Percentiles rank a stretch among this genome's conserved stretches.
phyloP scores from a whole-genome alignment of 1,140 invertebrate genomes.

The Scaptomyza pallida region DNA sequence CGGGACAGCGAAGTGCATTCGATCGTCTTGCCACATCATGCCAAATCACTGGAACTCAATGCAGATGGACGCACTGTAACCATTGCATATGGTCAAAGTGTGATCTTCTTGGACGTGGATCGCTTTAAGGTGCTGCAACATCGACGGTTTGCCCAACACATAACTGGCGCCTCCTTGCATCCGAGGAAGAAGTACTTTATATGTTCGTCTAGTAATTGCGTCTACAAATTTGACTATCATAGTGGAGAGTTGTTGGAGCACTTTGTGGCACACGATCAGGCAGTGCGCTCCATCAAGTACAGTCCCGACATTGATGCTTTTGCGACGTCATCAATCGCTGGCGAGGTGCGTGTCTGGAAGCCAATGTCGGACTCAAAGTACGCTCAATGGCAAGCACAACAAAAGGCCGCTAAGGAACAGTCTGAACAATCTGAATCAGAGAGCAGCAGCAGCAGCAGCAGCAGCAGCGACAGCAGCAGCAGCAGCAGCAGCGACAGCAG shows the following conservation, averaged over 20 bases:
- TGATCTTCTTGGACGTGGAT: slow-evolving; percentile 91
- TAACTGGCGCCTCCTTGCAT: slow-evolving; percentile 96
- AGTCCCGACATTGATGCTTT: slow-evolving; percentile 96
- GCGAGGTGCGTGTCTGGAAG: slow-evolving; percentile 96
- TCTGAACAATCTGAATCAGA: background rate
- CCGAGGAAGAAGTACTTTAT: slow-evolving; percentile 95
- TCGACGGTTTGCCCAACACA: slow-evolving; percentile 91
- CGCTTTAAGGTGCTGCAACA: slow-evolving; percentile 92
- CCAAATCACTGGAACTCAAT: slow-evolving; percentile 95
- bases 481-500: too few relatives aligned
- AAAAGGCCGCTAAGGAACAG: background rate
- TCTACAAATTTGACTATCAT: slow-evolving; percentile 97
- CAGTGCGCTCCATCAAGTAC: slow-evolving; percentile 96
- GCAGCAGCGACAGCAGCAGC: too few relatives aligned
- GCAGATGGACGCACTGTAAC: slow-evolving; percentile 92
- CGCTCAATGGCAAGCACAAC: slow-evolving; percentile 92
- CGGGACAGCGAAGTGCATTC: slow-evolving; percentile 90
- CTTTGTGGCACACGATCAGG: slow-evolving; percentile 98
- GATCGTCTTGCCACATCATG: slow-evolving; percentile 91
- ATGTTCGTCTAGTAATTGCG: slow-evolving; percentile 96
- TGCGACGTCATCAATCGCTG: slow-evolving; percentile 97
- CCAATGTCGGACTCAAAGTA: slow-evolving; percentile 96
- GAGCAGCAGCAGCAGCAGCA: background rate
- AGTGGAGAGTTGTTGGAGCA: slow-evolving; percentile 90
- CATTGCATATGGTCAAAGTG: slow-evolving; percentile 90